phyloP scores from a whole-genome alignment of 2,797 vertebrate species.

The Amphiprion clarkii region DNA sequence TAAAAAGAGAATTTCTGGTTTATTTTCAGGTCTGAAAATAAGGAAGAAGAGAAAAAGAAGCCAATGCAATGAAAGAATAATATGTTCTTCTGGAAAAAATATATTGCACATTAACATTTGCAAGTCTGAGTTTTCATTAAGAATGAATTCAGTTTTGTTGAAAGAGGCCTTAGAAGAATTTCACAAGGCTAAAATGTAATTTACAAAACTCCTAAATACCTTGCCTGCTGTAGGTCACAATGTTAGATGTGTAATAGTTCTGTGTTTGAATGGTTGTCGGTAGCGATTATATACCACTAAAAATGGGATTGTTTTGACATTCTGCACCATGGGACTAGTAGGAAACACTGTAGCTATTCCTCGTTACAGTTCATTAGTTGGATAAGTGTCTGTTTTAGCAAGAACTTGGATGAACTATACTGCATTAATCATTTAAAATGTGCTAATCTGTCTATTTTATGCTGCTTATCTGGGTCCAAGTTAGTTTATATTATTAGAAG shows the following conservation, averaged over 20 bases:
- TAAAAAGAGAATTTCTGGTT: constrained; percentile 52
- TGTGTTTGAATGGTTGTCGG: neutral
- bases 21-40: constrained; percentile 66
- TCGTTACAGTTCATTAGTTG: neutral
- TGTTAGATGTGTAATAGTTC: neutral
- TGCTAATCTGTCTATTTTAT: neutral
- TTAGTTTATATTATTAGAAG: neutral
- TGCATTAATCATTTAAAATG: neutral
- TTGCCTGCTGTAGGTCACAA: neutral
- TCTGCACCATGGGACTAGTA: neutral
- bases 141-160: neutral
- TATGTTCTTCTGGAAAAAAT: constrained; percentile 12
- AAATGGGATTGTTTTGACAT: constrained; percentile 2
- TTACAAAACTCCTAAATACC: neutral
- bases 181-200: neutral
- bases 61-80: constrained; percentile 8
- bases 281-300: neutral
- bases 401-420: neutral
- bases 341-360: neutral
- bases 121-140: neutral
- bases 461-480: neutral
- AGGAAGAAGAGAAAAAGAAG: constrained; percentile 27
- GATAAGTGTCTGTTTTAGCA: neutral
- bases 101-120: constrained; percentile 6
- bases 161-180: neutral